Conservation (phyloP, 2,113 vertebrate species). For the Phyllostomus discolor region DNA sequence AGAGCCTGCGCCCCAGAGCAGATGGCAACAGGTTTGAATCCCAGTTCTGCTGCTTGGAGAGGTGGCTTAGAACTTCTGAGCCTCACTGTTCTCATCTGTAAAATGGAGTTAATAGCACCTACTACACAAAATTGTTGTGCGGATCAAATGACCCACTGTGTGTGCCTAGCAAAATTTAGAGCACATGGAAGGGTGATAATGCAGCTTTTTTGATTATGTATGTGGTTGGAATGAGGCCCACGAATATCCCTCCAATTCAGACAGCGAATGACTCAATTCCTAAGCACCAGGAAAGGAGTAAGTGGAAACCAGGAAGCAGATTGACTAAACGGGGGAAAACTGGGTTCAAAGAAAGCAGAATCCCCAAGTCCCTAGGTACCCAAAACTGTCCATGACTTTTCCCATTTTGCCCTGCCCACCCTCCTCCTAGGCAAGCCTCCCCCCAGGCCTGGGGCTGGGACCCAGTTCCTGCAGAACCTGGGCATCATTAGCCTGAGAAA, state of each 20-base stretch:
- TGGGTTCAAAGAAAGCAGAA: not conserved
- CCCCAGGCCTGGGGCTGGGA: not conserved
- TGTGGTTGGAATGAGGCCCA: not conserved
- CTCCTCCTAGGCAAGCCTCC: not conserved
- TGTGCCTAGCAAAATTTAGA: not conserved
- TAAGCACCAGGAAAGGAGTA: constrained; percentile 36
- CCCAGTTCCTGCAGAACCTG: not conserved
- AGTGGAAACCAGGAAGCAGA: constrained; percentile 11
- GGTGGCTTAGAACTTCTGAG: not conserved
- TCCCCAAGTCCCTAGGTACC: not conserved
- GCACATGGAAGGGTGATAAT: not conserved
- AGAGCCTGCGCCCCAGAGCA: not conserved
- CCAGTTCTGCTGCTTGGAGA: not conserved
- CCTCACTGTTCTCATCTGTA: not conserved
- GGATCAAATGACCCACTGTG: not conserved
- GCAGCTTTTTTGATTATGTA: not conserved
- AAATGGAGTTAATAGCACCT: not conserved
- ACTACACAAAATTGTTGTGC: not conserved
- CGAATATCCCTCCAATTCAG: not conserved
- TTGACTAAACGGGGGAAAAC: not conserved
- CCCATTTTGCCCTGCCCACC: not conserved
- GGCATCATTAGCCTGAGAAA: not conserved
- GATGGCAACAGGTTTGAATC: not conserved
- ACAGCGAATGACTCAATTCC: not conserved
- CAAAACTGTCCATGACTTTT: not conserved